These are phyloP conservation scores for Cephalopachus bancanus DNA, from an alignment of 2,797 vertebrate species.

Conservation along the genomic window DNA sequence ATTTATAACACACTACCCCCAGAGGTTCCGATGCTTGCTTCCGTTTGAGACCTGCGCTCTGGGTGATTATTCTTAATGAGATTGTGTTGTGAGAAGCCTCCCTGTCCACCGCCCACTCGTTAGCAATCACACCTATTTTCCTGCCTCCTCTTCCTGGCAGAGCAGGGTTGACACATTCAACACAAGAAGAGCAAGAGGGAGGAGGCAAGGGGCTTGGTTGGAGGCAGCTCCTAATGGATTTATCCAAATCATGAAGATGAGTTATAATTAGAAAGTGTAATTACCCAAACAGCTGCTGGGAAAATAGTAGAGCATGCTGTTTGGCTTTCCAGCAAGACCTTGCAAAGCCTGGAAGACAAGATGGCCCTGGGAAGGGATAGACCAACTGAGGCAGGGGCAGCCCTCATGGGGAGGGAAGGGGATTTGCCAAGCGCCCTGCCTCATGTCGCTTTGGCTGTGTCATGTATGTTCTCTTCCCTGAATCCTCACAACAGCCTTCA, in stretches of 20 bases:
- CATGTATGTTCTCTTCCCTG: not conserved
- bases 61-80: not conserved
- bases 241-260: slow-evolving; percentile 68
- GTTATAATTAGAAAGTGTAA: slow-evolving; percentile 72
- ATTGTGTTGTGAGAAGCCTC: not conserved
- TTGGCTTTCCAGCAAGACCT: not conserved
- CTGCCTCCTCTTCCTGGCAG: not conserved
- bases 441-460: not conserved
- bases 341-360: not conserved
- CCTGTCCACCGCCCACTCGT: not conserved
- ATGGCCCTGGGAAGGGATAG: not conserved
- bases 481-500: not conserved
- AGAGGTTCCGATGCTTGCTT: not conserved
- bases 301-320: not conserved
- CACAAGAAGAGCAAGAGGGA: not conserved
- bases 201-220: not conserved
- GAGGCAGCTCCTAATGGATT: slow-evolving; percentile 48
- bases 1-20: not conserved
- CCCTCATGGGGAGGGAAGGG: not conserved
- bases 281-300: slow-evolving; percentile 63
- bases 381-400: not conserved
- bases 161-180: not conserved
- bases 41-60: not conserved
- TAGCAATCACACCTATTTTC: not conserved
- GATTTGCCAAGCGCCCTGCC: not conserved